Percentiles rank a stretch among this genome's conserved stretches.
These are phyloP conservation scores for Lithophane semibrunnea DNA, from an alignment of 2,888 invertebrate genomes.

Conservation along the genomic window DNA sequence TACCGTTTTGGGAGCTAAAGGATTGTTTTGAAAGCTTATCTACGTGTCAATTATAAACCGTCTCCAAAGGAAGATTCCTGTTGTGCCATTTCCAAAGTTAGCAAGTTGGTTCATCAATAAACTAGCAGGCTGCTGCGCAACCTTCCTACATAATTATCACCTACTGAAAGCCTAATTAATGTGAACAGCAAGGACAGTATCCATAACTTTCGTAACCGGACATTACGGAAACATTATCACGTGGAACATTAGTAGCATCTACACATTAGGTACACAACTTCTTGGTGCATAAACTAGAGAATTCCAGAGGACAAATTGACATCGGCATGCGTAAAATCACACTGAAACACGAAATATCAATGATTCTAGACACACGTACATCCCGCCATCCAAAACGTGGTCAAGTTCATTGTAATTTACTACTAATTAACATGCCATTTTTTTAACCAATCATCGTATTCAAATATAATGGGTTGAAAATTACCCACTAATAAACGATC, in stretches of 20 bases:
- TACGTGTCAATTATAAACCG: constrained; percentile 4
- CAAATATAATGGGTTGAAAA: constrained; percentile 40
- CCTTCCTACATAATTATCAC: constrained; percentile 23
- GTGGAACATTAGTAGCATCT: constrained; percentile 10
- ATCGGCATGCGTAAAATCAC: constrained; percentile 2
- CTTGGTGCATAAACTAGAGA: constrained; percentile 2
- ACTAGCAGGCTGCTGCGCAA: neutral
- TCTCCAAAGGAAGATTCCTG: neutral
- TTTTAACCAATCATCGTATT: constrained; percentile 41
- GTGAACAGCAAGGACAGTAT: neutral
- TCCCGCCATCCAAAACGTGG: constrained; percentile 1
- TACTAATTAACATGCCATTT: constrained; percentile 37
- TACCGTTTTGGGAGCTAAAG: constrained; percentile 34
- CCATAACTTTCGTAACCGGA: constrained; percentile 26
- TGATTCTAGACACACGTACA: neutral
- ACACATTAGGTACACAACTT: neutral
- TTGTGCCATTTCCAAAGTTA: constrained; percentile 17
- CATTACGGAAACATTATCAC: constrained; percentile 18
- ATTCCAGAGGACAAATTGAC: constrained; percentile 16
- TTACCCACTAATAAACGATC: constrained; percentile 34
- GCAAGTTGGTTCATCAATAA: constrained; percentile 28
- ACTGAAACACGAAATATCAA: constrained; percentile 9
- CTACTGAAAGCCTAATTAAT: constrained; percentile 31
- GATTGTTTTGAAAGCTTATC: constrained; percentile 25
- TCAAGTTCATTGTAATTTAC: constrained; percentile 40